A percentile compares a stretch with the other conserved stretches of the same genome.
Evolutionary conservation across 2,888 invertebrate genomes (phyloP).

Genomic region (Hemithea aestivaria): DNA sequence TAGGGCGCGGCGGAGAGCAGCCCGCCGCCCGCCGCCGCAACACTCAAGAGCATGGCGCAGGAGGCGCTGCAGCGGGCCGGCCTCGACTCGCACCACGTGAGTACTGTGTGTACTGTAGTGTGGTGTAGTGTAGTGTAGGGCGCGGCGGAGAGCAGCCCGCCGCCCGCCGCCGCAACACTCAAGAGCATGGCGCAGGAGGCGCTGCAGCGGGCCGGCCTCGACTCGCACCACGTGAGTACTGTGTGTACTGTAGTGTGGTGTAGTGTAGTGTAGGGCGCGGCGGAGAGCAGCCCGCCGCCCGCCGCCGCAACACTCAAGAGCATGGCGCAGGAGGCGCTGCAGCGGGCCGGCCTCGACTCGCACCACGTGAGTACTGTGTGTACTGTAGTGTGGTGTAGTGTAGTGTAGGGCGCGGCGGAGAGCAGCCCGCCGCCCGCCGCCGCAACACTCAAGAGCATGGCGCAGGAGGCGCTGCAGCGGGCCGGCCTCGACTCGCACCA

Average conservation of each 20-base stretch:
- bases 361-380: slow-evolving; percentile 8
- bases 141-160: no score
- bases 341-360: slow-evolving; percentile 85
- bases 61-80: slow-evolving; percentile 94
- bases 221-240: slow-evolving; percentile 38
- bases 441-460: slow-evolving; percentile 94
- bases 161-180: slow-evolving; percentile 87
- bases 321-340: slow-evolving; percentile 96
- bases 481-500: slow-evolving; percentile 81
- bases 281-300: no score
- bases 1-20: no score
- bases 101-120: slow-evolving; percentile 8
- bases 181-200: slow-evolving; percentile 97
- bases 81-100: slow-evolving; percentile 61
- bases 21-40: slow-evolving; percentile 86
- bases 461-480: slow-evolving; percentile 94
- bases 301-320: slow-evolving; percentile 91
- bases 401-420: no score
- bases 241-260: no score
- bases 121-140: no score
- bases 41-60: slow-evolving; percentile 95
- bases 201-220: slow-evolving; percentile 89
- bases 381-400: no score
- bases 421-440: no score
- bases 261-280: no score